Evolutionary conservation across 2,797 vertebrate genomes (phyloP).

Genomic region (Esox masquinongy): DNA sequence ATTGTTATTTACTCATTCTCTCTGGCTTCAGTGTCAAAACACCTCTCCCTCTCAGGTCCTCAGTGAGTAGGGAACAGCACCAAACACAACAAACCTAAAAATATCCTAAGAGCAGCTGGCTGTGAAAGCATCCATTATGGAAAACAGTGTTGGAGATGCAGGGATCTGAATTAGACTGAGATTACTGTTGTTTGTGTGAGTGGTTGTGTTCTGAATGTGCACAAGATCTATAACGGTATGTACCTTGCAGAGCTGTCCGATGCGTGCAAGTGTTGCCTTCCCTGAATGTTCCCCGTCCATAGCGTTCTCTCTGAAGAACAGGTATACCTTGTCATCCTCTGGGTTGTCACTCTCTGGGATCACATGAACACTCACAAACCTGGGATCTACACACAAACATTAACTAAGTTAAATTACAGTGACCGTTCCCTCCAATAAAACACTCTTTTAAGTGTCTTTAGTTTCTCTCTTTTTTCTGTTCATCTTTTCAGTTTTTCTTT

Average conservation of each 20-base stretch:
- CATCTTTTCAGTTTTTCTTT: not conserved
- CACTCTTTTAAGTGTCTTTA: not conserved
- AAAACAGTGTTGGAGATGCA: constrained; percentile 54
- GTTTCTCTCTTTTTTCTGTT: not conserved
- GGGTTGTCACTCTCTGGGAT: constrained; percentile 97
- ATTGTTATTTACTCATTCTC: constrained; percentile 56
- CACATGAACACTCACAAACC: constrained; percentile 88
- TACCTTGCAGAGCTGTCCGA: constrained; percentile 98
- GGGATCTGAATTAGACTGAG: constrained; percentile 38
- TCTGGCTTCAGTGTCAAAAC: constrained; percentile 71
- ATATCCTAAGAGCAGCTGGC: constrained; percentile 50
- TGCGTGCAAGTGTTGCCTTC: constrained; percentile 94
- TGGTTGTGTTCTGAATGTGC: constrained; percentile 34
- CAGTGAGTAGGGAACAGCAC: constrained; percentile 37
- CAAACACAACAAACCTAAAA: constrained; percentile 63
- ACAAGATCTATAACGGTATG: not conserved
- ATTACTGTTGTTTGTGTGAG: not conserved
- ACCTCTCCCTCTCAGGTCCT: constrained; percentile 68
- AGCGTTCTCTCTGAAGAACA: constrained; percentile 97
- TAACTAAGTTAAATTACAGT: not conserved
- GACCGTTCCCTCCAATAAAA: not conserved
- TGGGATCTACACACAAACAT: constrained; percentile 81
- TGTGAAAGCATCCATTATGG: constrained; percentile 55
- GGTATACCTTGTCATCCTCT: constrained; percentile 97
- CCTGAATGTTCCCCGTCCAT: constrained; percentile 95